Percentiles rank a stretch among this genome's conserved stretches.
phyloP scores from a whole-genome alignment of 2,113 vertebrate genomes.

The Melozone crissalis region DNA sequence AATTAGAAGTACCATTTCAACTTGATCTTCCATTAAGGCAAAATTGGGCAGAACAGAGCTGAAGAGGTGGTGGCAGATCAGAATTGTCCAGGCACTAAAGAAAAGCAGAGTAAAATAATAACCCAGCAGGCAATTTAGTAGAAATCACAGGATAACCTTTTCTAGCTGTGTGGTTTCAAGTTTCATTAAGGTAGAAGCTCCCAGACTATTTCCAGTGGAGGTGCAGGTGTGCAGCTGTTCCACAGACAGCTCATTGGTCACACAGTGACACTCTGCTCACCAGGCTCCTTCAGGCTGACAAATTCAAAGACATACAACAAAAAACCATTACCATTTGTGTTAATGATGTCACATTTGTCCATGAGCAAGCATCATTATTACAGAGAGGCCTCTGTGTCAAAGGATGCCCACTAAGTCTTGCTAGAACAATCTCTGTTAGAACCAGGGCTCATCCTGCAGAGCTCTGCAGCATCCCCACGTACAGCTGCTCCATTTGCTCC shows the following conservation, averaged over 20 bases:
- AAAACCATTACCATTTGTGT: neutral
- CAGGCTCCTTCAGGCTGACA: neutral
- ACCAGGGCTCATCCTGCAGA: neutral
- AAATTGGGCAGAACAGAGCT: neutral
- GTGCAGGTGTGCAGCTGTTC: neutral
- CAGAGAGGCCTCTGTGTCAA: neutral
- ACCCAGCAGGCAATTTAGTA: neutral
- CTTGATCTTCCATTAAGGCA: neutral
- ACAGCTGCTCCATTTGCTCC: neutral
- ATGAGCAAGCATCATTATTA: neutral
- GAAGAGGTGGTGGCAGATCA: neutral
- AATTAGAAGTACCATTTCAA: neutral
- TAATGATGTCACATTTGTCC: neutral
- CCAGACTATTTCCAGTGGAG: neutral
- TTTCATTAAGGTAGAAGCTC: neutral
- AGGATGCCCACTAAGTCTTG: neutral
- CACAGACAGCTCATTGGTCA: constrained; percentile 13
- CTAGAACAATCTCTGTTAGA: neutral
- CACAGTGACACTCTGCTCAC: neutral
- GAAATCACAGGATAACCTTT: constrained; percentile 13
- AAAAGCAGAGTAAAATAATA: neutral
- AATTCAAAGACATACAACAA: neutral
- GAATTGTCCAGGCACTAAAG: neutral
- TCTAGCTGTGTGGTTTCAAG: neutral
- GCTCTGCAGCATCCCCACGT: neutral